phyloP scores from a whole-genome alignment of 2,797 vertebrate genomes.

The Cryptoblepharus egeriae region DNA sequence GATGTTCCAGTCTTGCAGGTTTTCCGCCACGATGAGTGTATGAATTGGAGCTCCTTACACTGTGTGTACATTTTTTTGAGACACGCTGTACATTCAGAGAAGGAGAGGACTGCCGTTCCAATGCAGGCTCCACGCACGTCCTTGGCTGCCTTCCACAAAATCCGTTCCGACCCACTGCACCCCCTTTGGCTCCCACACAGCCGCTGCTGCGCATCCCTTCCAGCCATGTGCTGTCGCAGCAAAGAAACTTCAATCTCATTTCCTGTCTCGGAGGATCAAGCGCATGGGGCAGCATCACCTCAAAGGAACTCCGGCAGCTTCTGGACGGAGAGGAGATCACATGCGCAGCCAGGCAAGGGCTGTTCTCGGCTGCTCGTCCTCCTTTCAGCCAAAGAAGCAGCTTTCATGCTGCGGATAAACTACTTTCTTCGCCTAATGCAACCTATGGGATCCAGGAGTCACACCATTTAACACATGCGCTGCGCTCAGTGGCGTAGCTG shows the following conservation, averaged over 20 bases:
- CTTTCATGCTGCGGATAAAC: too few relatives aligned
- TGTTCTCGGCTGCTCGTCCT: background rate
- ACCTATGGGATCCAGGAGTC: too few relatives aligned
- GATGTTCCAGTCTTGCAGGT: too few relatives aligned
- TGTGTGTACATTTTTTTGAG: too few relatives aligned
- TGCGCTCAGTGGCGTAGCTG: too few relatives aligned
- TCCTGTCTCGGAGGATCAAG: rapidly evolving
- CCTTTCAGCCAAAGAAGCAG: background rate
- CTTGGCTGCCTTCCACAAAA: background rate
- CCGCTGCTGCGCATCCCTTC: too few relatives aligned
- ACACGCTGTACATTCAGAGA: too few relatives aligned
- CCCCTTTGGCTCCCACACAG: background rate
- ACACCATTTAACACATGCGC: too few relatives aligned
- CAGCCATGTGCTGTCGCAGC: background rate
- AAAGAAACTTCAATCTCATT: background rate
- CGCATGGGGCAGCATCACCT: background rate
- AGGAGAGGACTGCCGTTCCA: background rate
- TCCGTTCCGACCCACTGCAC: background rate
- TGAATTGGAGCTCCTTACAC: too few relatives aligned
- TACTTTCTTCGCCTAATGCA: too few relatives aligned
- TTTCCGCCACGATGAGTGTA: too few relatives aligned
- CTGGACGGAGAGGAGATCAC: background rate
- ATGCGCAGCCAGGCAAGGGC: background rate
- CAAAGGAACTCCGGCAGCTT: background rate
- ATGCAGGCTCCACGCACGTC: background rate